These are phyloP conservation scores for Canis aureus DNA, from an alignment of 2,113 vertebrate genomes.

Conservation along the genomic window DNA sequence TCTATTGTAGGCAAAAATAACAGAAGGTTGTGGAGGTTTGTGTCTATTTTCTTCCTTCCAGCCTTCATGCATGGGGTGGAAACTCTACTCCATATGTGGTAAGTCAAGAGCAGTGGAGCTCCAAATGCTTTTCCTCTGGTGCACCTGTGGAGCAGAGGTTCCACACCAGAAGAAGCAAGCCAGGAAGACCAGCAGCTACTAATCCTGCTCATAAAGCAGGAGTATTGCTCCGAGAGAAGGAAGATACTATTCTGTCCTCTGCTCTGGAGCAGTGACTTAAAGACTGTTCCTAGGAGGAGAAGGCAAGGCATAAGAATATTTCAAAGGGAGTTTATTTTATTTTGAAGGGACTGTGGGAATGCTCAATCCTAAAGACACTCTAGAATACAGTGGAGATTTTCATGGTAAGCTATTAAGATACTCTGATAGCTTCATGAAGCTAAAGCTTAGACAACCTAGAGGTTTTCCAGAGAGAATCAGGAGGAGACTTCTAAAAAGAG, in stretches of 20 bases:
- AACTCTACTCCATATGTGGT: neutral
- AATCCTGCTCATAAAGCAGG: neutral
- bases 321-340: neutral
- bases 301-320: neutral
- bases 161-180: neutral
- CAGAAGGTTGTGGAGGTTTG: neutral
- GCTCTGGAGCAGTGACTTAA: neutral
- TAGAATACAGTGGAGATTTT: neutral
- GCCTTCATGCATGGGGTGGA: neutral
- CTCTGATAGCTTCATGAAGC: neutral
- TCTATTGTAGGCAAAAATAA: neutral
- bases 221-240: neutral
- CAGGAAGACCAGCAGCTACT: neutral
- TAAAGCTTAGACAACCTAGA: neutral
- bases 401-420: neutral
- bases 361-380: neutral
- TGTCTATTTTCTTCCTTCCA: neutral
- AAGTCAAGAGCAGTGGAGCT: neutral
- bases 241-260: neutral
- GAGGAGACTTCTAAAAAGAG: neutral
- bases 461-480: neutral
- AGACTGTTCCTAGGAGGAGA: neutral
- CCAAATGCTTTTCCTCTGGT: neutral
- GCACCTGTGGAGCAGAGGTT: neutral
- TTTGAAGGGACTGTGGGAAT: neutral